Percentiles rank a stretch among this genome's conserved stretches.
Conservation (phyloP, 2,797 vertebrate genomes). For the Enoplosus armatus region DNA sequence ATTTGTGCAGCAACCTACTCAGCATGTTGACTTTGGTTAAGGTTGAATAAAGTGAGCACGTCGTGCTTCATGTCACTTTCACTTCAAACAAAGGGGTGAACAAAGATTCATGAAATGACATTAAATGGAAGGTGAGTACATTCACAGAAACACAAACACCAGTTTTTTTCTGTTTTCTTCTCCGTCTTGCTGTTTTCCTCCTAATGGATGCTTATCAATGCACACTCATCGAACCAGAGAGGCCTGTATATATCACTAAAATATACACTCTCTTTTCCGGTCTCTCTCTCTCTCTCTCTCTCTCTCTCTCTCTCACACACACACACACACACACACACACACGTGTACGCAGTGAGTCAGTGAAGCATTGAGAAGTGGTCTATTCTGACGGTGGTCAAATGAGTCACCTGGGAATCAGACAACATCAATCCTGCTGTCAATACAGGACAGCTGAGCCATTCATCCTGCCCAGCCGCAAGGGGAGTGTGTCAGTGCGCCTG, state of each 20-base stretch:
- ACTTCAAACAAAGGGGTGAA: no score
- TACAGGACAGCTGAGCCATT: slow-evolving; percentile 66
- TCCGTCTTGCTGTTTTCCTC: not conserved
- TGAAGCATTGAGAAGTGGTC: slow-evolving; percentile 53
- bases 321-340: not conserved
- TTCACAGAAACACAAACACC: not conserved
- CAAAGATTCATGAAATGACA: no score
- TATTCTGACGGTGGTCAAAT: slow-evolving; percentile 71
- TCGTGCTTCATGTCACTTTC: not conserved
- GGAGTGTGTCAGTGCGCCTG: slow-evolving; percentile 15
- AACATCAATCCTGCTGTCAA: slow-evolving; percentile 72
- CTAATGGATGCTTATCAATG: slow-evolving; percentile 44
- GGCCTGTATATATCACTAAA: slow-evolving; percentile 22
- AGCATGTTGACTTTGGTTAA: not conserved
- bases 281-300: not conserved
- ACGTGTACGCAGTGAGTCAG: slow-evolving; percentile 31
- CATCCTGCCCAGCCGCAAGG: slow-evolving; percentile 48
- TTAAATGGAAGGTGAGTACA: not conserved
- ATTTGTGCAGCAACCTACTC: not conserved
- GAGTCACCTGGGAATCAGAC: slow-evolving; percentile 74
- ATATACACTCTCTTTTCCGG: not conserved
- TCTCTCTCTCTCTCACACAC: no score
- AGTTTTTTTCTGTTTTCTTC: no score
- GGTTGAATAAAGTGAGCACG: not conserved
- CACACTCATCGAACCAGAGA: slow-evolving; percentile 21